Base-by-base conservation (phyloP, 2,888 invertebrate species). In the Tipula vernalis region DNA sequence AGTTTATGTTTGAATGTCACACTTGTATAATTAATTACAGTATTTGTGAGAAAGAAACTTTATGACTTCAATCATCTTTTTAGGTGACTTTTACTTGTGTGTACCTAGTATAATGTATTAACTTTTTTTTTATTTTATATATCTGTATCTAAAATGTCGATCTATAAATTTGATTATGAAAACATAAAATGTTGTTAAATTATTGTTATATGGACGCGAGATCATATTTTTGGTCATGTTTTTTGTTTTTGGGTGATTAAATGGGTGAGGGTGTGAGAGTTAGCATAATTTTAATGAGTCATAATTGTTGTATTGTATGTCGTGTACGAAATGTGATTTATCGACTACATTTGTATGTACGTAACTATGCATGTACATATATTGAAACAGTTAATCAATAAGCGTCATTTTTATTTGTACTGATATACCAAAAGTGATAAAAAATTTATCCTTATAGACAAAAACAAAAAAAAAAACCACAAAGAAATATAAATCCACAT, bases 1-100 rank as follows among this genome's bases (percentile, higher is more conserved):
- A 71, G 71, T 71, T 71, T 71, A 71, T 71, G 71, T 71, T 71
- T 71, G 71, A 71, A 28, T 71, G 71, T 71, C 71, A 71, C 71
- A 71, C 71, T 71, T 71, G 71, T 71, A 71, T 71, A 71, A 71
- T 71, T 71, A 71, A 71, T 71, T 71, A 71, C 71, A 71, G 28
- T 71, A 71, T 71, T 71, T 71, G 71, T 71, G 71, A 71, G 71
- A 71, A 71, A 71, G 71, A 71, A 71, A 71, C 71, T 71, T 71
- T 71, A 71, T 71, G 71, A 71, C 71, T 71, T 71, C 71, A 71
- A 71, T 71, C 71, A 71, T 71, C 71, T 71, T 71, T 71, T 71
- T 71, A 57, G 51, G 71, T 71, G 71, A 71, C 71, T 71, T 71
- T 71, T 71, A 71, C 71, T 71, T 71, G 28, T 71, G 71, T 71